Percentiles rank a stretch among this genome's conserved stretches.
These are phyloP conservation scores for Heliconius melpomene DNA, from an alignment of 1,140 invertebrate genomes.

Conservation along the genomic window DNA sequence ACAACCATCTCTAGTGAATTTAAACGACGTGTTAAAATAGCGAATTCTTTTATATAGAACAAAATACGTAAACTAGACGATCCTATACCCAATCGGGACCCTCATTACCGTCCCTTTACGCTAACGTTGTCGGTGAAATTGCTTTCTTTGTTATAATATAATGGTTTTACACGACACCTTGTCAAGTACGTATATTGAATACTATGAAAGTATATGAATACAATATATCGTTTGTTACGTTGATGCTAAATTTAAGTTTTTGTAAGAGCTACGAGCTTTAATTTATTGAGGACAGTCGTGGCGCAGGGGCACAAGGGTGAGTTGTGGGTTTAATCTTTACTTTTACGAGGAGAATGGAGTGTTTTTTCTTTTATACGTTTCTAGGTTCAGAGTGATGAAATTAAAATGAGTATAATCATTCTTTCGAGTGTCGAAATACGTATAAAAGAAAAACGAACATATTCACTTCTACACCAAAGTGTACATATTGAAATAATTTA, in stretches of 20 bases:
- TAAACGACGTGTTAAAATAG: slow-evolving; percentile 54
- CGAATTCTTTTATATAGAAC: slow-evolving; percentile 51
- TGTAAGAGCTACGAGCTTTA: neutral
- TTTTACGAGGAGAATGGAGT: too few relatives aligned
- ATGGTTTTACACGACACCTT: slow-evolving; percentile 21
- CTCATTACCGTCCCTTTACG: slow-evolving; percentile 43
- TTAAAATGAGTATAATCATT: too few relatives aligned
- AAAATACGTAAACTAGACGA: slow-evolving; percentile 51
- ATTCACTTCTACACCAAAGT: neutral
- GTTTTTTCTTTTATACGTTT: too few relatives aligned
- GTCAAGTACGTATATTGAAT: slow-evolving; percentile 12
- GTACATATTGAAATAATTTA: neutral
- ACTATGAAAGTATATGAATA: slow-evolving; percentile 6
- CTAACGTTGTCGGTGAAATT: slow-evolving; percentile 41
- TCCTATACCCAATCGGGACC: slow-evolving; percentile 43
- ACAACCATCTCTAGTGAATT: slow-evolving; percentile 49
- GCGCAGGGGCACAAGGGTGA: too few relatives aligned
- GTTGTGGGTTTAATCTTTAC: too few relatives aligned
- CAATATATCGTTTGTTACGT: neutral
- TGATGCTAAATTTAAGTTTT: neutral
- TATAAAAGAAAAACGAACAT: neutral
- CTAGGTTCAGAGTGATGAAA: too few relatives aligned
- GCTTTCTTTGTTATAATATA: slow-evolving; percentile 45
- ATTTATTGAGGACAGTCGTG: too few relatives aligned
- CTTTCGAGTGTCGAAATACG: too few relatives aligned